These are phyloP conservation scores for Microhierax caerulescens DNA, from an alignment of 2,797 vertebrate genomes.

Conservation along the genomic window DNA sequence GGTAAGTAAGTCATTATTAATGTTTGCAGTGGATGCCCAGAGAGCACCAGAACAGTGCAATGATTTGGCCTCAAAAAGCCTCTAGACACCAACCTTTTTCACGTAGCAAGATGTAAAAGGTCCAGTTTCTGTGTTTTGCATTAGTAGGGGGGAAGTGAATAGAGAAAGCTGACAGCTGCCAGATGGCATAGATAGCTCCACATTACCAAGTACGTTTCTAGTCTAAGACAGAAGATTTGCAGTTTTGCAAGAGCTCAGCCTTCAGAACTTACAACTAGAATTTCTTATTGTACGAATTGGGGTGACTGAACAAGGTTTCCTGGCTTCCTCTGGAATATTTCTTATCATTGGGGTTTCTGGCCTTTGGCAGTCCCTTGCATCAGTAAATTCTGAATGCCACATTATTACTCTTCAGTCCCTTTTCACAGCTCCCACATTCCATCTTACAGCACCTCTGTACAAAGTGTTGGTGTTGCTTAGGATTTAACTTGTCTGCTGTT, in stretches of 20 bases:
- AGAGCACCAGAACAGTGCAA: neutral
- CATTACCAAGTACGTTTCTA: conserved; percentile 55
- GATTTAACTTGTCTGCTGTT: neutral
- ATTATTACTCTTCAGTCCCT: neutral
- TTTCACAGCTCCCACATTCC: neutral
- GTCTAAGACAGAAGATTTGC: conserved; percentile 53
- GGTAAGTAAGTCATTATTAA: neutral
- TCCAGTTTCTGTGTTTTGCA: conserved; percentile 65
- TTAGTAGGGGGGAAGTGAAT: conserved; percentile 54
- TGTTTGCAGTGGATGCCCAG: neutral
- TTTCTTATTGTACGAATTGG: neutral
- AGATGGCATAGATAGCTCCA: conserved; percentile 67
- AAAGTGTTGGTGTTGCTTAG: neutral
- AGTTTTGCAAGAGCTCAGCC: conserved; percentile 48
- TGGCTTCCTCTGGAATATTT: neutral
- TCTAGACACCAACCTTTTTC: conserved; percentile 37
- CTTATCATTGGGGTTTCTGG: neutral
- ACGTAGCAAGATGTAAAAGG: conserved; percentile 16
- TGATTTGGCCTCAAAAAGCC: conserved; percentile 44
- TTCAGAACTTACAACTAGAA: conserved; percentile 27
- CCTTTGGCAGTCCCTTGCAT: neutral
- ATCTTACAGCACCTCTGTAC: neutral
- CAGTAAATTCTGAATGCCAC: neutral
- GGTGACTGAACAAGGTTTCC: neutral
- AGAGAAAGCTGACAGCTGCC: conserved; percentile 67